phyloP scores from a whole-genome alignment of 2,888 invertebrate genomes.

The Zaprionus obscuricornis region DNA sequence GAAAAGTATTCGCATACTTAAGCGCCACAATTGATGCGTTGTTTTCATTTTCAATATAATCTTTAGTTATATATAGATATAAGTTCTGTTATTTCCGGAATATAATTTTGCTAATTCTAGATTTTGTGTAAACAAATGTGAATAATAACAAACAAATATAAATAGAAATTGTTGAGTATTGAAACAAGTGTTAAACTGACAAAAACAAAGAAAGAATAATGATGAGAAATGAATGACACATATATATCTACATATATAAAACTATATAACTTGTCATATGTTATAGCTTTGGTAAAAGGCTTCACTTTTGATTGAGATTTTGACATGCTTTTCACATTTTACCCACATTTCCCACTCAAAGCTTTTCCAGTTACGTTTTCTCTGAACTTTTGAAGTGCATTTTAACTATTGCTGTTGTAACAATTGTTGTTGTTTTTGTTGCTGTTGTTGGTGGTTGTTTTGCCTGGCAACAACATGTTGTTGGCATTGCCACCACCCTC shows the following conservation, averaged over 20 bases:
- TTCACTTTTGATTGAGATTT: too few species aligned
- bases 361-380: too few species aligned
- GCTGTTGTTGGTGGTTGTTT: slow-evolving; percentile 25
- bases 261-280: too few species aligned
- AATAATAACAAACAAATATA: slow-evolving; percentile 6
- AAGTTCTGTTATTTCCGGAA: slow-evolving; percentile 24
- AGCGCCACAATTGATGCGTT: slow-evolving; percentile 29
- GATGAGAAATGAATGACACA: too few species aligned
- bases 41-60: slow-evolving; percentile 17
- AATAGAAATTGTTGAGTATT: not conserved
- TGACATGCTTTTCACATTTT: too few species aligned
- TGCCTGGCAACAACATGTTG: slow-evolving; percentile 44
- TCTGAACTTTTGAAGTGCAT: slow-evolving; percentile 37
- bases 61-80: not conserved
- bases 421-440: slow-evolving; percentile 23
- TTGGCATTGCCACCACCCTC: slow-evolving; percentile 37
- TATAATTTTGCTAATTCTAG: slow-evolving; percentile 4
- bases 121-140: slow-evolving; percentile 9
- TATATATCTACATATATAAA: too few species aligned
- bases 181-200: not conserved
- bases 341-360: too few species aligned
- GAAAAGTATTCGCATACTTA: slow-evolving; percentile 19
- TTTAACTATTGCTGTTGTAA: slow-evolving; percentile 15
- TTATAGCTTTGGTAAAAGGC: too few species aligned
- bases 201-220: not conserved